Evolutionary conservation across 2,888 invertebrate genomes (phyloP), one percentile per base, ranked within the genome.

Genomic region (Himalopsyche tibetana): DNA sequence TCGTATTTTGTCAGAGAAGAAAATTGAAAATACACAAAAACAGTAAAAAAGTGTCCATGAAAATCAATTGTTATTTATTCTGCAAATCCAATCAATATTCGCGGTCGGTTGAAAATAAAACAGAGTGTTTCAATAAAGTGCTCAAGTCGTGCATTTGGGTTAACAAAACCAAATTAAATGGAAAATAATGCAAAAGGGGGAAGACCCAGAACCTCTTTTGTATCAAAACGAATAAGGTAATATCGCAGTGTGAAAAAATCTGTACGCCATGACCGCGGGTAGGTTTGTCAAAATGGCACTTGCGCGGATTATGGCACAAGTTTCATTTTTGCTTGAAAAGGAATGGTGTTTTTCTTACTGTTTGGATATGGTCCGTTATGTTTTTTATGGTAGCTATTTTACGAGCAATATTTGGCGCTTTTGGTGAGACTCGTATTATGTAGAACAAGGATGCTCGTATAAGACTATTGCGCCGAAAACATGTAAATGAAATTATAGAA

Each of bases 391-490:
- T 28, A 79, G 85, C 69, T 79, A 82, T 82, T 85, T 85, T 85
- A 85, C 85, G 85, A 85, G 85, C 85, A 55, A 85, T 82, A 82
- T 82, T 85, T 82, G 82, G 74, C 83, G 82, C 82, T 82, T 42
- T 82, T 51, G 51, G 42, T 82, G 82, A 81, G 82, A 82, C 85
- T 85, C 55, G 82, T 55, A 42, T 69, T 82, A 55, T 82, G 82
- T 82, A 82, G 85, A 85, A 79, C 82, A 85, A 82, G 82, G 36
- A 28, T 69, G 55, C 79, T 69, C 17, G 55, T 12, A 28, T 36
- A 40, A 36, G 82, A 69, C 51, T 42, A 15, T 8, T 82, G 85
- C 85, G 85, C 40, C 55, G 69, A 55, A n/a, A 63, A 3, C 5
- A 19, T 51, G 4, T 15, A 51, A 12, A 51, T 4, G 9, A 15